A percentile compares a stretch with the other conserved stretches of the same genome.
These are phyloP conservation scores for Turdus rufiventris DNA, from an alignment of 2,113 vertebrate genomes.

Conservation along the genomic window DNA sequence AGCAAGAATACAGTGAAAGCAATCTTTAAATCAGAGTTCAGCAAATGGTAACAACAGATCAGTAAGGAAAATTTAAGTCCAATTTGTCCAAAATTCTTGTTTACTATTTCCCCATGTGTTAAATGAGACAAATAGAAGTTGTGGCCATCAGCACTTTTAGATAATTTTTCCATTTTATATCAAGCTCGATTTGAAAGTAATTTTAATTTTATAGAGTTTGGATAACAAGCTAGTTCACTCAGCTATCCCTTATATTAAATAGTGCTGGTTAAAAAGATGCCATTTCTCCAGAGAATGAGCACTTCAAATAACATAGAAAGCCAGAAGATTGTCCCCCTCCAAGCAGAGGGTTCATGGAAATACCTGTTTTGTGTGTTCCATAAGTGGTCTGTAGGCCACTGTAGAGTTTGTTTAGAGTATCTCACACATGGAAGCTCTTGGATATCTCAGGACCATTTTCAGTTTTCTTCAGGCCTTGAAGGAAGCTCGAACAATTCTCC, in stretches of 20 bases:
- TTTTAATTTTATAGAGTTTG: neutral
- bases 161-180: neutral
- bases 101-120: neutral
- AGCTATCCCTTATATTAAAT: neutral
- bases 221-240: neutral
- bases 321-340: neutral
- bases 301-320: neutral
- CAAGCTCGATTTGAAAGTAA: neutral
- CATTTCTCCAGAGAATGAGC: neutral
- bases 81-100: neutral
- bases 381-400: neutral
- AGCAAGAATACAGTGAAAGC: neutral
- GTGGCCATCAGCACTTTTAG: neutral
- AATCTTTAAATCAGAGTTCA: neutral
- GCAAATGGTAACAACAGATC: neutral
- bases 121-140: neutral
- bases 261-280: neutral
- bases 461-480: constrained; percentile 75
- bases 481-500: constrained; percentile 86
- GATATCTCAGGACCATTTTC: neutral
- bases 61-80: neutral
- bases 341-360: neutral
- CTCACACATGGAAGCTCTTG: constrained; percentile 66
- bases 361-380: neutral
- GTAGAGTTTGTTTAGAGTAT: neutral